These are phyloP conservation scores for Nemurella pictetii DNA, from an alignment of 2,888 invertebrate species.

Conservation along the genomic window DNA sequence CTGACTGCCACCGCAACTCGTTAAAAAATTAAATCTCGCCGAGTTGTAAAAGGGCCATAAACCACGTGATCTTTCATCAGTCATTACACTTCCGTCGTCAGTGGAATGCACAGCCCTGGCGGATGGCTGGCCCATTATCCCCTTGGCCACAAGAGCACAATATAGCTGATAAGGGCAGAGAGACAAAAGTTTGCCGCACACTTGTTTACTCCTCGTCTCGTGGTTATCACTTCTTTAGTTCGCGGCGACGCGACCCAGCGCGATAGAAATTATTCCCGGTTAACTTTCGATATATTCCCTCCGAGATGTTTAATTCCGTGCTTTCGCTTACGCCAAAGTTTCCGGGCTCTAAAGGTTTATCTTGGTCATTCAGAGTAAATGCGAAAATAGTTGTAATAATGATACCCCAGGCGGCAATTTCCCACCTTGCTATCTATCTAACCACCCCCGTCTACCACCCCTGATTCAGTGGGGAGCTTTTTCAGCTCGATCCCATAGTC, in stretches of 20 bases:
- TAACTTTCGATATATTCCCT: constrained; percentile 30
- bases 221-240: background rate
- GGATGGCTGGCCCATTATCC: background rate
- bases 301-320: constrained; percentile 24
- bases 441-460: constrained; percentile 2
- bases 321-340: constrained; percentile 27
- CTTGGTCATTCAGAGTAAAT: constrained; percentile 28
- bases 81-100: background rate
- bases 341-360: constrained; percentile 20
- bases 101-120: too few species aligned
- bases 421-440: constrained; percentile 30
- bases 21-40: background rate
- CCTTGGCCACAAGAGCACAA: background rate
- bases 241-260: background rate
- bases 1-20: background rate
- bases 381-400: constrained; percentile 30
- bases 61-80: background rate
- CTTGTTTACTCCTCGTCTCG: background rate
- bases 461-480: constrained; percentile 25
- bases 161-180: background rate
- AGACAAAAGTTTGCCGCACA: background rate
- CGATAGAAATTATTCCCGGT: constrained; percentile 26
- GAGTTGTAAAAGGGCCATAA: background rate
- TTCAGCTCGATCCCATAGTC: constrained; percentile 24
- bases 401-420: constrained; percentile 29